Evolutionary conservation across 2,797 vertebrate species (phyloP).

Genomic region (Acrossocheilus fasciatus): DNA sequence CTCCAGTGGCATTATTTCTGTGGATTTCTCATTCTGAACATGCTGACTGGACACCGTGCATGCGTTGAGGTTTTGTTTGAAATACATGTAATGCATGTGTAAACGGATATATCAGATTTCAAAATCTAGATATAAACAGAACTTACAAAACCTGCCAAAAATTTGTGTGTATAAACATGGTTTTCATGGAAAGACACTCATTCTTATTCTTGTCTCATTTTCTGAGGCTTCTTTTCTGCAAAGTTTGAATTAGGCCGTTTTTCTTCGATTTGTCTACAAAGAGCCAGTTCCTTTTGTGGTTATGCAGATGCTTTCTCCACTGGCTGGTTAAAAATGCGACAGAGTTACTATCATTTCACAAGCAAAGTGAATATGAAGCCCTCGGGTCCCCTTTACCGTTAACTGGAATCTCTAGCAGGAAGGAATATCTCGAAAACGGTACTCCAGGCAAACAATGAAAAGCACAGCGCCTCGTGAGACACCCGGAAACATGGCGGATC

Average conservation of each 20-base stretch:
- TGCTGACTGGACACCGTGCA: accelerated
- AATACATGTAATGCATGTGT: no score
- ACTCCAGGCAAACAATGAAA: conserved; percentile 37
- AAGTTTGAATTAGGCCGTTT: background rate
- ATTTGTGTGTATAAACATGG: no score
- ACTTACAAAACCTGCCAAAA: background rate
- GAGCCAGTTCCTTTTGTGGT: background rate
- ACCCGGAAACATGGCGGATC: conserved; percentile 20
- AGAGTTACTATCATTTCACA: conserved; percentile 34
- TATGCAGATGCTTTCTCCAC: conserved; percentile 23
- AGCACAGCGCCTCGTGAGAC: conserved; percentile 13
- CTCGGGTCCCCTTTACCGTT: conserved; percentile 11
- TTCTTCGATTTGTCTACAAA: background rate
- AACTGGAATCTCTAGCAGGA: conserved; percentile 38
- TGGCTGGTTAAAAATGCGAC: conserved; percentile 24
- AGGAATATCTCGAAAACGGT: conserved; percentile 27
- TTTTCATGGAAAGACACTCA: background rate
- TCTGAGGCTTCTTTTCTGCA: background rate
- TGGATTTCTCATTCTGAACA: background rate
- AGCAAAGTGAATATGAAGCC: conserved; percentile 35
- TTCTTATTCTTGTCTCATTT: background rate
- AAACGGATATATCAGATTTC: background rate
- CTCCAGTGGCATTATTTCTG: background rate
- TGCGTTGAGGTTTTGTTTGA: background rate
- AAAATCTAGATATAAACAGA: background rate